phyloP scores from a whole-genome alignment of 2,888 invertebrate species.

The Amblyteles armatorius region DNA sequence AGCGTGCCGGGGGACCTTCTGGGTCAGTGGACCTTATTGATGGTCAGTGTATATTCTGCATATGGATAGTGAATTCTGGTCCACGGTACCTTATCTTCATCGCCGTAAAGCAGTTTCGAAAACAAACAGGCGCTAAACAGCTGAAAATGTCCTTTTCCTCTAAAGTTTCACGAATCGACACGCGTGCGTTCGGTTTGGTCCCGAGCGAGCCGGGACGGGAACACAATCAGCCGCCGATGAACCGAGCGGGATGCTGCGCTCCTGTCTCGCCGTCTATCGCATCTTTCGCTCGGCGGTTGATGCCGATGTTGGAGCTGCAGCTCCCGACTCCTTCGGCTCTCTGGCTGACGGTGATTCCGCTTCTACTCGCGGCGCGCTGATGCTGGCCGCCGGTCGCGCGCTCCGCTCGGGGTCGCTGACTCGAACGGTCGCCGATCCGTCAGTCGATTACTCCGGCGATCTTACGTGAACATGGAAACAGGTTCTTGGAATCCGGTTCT shows the following conservation, averaged over 20 bases:
- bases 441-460: slow-evolving; percentile 85
- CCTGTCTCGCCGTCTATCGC: neutral
- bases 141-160: too few relatives aligned
- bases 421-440: slow-evolving; percentile 85
- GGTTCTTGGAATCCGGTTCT: slow-evolving; percentile 85
- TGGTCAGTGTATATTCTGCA: neutral
- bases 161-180: neutral
- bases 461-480: slow-evolving; percentile 85
- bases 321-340: slow-evolving; percentile 2
- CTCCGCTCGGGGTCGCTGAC: slow-evolving; percentile 82
- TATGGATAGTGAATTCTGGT: too few relatives aligned
- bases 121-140: too few relatives aligned
- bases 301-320: slow-evolving; percentile 9
- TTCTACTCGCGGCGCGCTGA: slow-evolving; percentile 34
- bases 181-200: neutral
- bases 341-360: slow-evolving; percentile 42
- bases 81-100: too few relatives aligned
- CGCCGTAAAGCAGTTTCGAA: too few relatives aligned
- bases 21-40: neutral
- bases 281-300: slow-evolving; percentile 7
- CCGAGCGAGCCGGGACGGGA: neutral
- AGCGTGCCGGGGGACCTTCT: neutral
- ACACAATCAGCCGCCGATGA: neutral
- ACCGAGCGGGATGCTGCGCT: neutral
- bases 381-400: slow-evolving; percentile 62